Evolutionary conservation across 2,113 vertebrate species (phyloP), one percentile per base, ranked within the genome.

Genomic region (Coregonus clupeaformis): DNA sequence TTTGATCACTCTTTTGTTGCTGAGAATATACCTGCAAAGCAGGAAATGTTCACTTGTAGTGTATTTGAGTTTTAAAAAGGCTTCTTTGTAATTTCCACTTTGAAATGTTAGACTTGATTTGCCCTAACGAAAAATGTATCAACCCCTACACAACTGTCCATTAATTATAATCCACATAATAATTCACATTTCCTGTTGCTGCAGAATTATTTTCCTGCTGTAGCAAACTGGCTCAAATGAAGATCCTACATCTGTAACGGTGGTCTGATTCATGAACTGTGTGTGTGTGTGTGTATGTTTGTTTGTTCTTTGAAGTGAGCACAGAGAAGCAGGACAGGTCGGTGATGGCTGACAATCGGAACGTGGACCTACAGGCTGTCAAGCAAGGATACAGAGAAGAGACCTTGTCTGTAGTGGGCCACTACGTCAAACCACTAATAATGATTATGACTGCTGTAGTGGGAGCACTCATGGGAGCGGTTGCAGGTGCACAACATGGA

Each of bases 401-500:
- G 3, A 2, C 67, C 4, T 27, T 24, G 6, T 2, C 75, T 27
- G 18, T 77, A 13, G 59, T 47, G 9, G 4, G 13, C 5, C 1
- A 74, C 68, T 72, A 72, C 42, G 0, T 68, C 11, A 77, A 69
- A 68, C 72, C 72, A 45, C 29, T 36, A 45, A 11, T 29, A n/a
- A 22, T 81, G 22, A 36, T 83, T 9, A 2, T 78, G 20, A 29
- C 77, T 65, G 25, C 7, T 32, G 2, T 52, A 18, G 0, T 83
- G 16, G 71, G 68, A 9, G 77, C 81, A 45, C 64, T 77, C 42
- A 3, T 80, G 13, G 81, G 77, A 16, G 25, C 81, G 16, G 71
- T 83, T 13, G 68, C 70, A 20, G 77, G 81, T 63, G 75, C 77
- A 32, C 9, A 66, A 49, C 4, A 45, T 71, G 77, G 77, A 55